phyloP scores from a whole-genome alignment of 2,113 vertebrate genomes.

The Dipodomys stephensi region DNA sequence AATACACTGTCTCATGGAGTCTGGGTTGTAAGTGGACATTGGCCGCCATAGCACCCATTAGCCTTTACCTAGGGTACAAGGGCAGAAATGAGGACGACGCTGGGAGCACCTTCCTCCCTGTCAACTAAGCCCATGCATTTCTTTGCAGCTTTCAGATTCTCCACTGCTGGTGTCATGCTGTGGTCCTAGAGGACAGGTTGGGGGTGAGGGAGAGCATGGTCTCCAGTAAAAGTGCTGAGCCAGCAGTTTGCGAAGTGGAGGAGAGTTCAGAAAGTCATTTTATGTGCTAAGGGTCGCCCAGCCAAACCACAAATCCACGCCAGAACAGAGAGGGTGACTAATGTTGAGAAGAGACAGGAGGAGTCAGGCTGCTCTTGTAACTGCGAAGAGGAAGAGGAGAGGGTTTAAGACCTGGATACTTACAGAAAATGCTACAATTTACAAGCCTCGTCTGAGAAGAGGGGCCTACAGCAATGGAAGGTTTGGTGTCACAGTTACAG shows the following conservation, averaged over 20 bases:
- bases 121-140: not conserved
- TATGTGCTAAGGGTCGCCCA: not conserved
- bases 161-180: too few relatives aligned
- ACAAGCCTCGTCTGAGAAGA: slow-evolving; percentile 53
- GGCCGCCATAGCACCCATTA: not conserved
- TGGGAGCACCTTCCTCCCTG: not conserved
- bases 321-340: slow-evolving; percentile 52
- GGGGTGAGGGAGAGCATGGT: not conserved
- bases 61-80: not conserved
- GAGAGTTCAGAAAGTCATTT: not conserved
- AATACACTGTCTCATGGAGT: not conserved
- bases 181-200: not conserved
- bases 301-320: slow-evolving; percentile 59
- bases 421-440: slow-evolving; percentile 64
- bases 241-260: not conserved
- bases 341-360: slow-evolving; percentile 56
- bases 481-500: slow-evolving; percentile 48
- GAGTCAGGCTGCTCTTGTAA: slow-evolving; percentile 37
- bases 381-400: not conserved
- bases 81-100: not conserved
- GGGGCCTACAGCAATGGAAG: slow-evolving; percentile 61
- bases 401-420: slow-evolving; percentile 58
- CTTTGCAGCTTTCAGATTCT: not conserved
- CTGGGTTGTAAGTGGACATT: not conserved
- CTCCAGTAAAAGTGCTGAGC: not conserved